Conservation (phyloP, 2,888 invertebrate species). For the Brachyptera risi region DNA sequence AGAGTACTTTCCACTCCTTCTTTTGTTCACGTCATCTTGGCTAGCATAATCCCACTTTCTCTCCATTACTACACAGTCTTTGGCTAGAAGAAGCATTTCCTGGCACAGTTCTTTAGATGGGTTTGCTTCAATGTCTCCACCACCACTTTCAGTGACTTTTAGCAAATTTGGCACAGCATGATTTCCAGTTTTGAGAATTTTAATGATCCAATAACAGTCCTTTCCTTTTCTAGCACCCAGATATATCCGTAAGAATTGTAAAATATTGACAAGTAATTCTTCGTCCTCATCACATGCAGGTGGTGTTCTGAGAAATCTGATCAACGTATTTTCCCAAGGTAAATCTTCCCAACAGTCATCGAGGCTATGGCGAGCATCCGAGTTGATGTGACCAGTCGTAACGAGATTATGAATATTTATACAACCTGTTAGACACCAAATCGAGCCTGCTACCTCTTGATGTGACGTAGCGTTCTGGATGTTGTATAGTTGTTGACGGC, state of each 20-base stretch:
- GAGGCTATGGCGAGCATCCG: background rate
- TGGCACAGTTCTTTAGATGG: slow-evolving; percentile 39
- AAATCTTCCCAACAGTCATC: slow-evolving; percentile 40
- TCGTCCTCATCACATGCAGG: slow-evolving; percentile 63
- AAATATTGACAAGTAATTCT: slow-evolving; percentile 52
- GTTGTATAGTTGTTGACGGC: slow-evolving; percentile 51
- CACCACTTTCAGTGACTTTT: slow-evolving; percentile 35
- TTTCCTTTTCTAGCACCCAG: slow-evolving; percentile 5
- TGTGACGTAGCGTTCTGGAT: slow-evolving; percentile 64
- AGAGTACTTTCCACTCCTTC: slow-evolving; percentile 27
- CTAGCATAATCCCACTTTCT: slow-evolving; percentile 39
- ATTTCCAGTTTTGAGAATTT: slow-evolving; percentile 40
- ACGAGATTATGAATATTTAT: slow-evolving; percentile 43
- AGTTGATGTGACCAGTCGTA: slow-evolving; percentile 33
- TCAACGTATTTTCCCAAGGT: slow-evolving; percentile 60
- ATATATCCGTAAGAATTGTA: slow-evolving; percentile 43
- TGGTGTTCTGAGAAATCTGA: slow-evolving; percentile 57
- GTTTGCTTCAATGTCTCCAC: slow-evolving; percentile 30
- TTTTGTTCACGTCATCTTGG: slow-evolving; percentile 4
- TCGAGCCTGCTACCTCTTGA: slow-evolving; percentile 51
- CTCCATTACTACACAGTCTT: slow-evolving; percentile 41
- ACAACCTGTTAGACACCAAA: slow-evolving; percentile 56
- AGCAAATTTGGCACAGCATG: slow-evolving; percentile 41
- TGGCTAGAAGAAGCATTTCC: slow-evolving; percentile 43
- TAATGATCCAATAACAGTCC: slow-evolving; percentile 40